Base-by-base conservation (phyloP, 2,888 invertebrate species). In the Chrysolina americana region DNA sequence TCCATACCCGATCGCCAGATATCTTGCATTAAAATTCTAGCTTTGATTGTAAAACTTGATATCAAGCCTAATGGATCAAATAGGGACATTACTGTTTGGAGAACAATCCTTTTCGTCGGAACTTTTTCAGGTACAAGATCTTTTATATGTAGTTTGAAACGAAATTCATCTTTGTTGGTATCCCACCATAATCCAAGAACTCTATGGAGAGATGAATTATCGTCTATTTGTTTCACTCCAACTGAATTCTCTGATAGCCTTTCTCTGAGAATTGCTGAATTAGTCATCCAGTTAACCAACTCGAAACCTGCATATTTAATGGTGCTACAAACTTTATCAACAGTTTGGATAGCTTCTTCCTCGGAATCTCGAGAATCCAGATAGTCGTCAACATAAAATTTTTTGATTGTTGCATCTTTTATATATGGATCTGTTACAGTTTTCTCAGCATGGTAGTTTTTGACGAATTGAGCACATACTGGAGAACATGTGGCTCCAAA, bases 1-100 rank as follows among this genome's bases (percentile, higher is more conserved):
- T n/a, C n/a, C n/a, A n/a, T n/a, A n/a, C n/a, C n/a, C n/a, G n/a
- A n/a, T n/a, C n/a, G n/a, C 63, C 63, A 63, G 17, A 63, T 36
- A 28, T 63, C 28, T 56, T 56, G 56, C 56, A 56, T 56, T 21
- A 63, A 41, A 11, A 36, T 23, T 41, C 36, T 63, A 13, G 28
- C 28, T 13, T 15, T 41, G 5, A 63, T 63, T n/a, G 63, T 63
- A 15, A 63, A 63, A 41, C 63, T 53, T 53, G 63, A 28, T n/a
- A 63, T 63, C 63, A 36, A 63, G 23, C 63, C 41, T n/a, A 63
- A 21, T 28, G 59, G 59, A 59, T 59, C 59, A 21, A n/a, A n/a
- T n/a, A n/a, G n/a, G n/a, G n/a, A n/a, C n/a, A n/a, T n/a, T n/a
- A n/a, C n/a, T n/a, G n/a, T 28, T 28, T 5, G 28, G 28, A 28